Conservation (phyloP, 2,113 vertebrate genomes). For the Ammodytes marinus region DNA sequence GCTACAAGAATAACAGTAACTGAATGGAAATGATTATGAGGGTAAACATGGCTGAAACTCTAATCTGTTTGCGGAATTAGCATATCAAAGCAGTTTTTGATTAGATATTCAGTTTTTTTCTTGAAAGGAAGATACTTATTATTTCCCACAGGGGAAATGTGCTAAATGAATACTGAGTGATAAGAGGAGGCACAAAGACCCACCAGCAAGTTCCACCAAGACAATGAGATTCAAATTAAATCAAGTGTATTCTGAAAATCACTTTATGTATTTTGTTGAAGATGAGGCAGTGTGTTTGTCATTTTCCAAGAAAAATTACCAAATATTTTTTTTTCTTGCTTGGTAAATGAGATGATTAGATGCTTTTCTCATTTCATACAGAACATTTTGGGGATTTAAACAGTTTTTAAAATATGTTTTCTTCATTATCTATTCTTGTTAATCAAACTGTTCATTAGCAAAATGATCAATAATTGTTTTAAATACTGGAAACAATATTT, state of each 20-base stretch:
- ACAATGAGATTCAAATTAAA: constrained; percentile 26
- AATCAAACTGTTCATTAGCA: too few relatives aligned
- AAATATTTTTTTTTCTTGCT: background rate
- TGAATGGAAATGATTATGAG: background rate
- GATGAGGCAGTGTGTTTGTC: background rate
- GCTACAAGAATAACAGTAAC: background rate
- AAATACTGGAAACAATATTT: background rate
- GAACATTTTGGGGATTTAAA: background rate
- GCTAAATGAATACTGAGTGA: constrained; percentile 10
- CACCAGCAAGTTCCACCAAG: background rate
- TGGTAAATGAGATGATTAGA: background rate
- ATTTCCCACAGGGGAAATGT: background rate
- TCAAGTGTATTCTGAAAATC: constrained; percentile 1
- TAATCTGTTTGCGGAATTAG: constrained; percentile 24
- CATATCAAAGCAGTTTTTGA: constrained; percentile 33
- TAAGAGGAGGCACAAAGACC: background rate
- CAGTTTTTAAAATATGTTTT: background rate
- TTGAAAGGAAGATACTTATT: constrained; percentile 13
- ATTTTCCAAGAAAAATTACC: background rate
- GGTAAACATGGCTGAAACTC: background rate
- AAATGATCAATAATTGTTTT: background rate
- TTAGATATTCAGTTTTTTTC: constrained; percentile 22
- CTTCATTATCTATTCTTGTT: background rate
- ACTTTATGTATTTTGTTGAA: background rate
- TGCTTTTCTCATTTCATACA: background rate